Percentiles rank a stretch among this genome's conserved stretches.
Conservation (phyloP, 2,113 vertebrate species). For the Camelus bactrianus region DNA sequence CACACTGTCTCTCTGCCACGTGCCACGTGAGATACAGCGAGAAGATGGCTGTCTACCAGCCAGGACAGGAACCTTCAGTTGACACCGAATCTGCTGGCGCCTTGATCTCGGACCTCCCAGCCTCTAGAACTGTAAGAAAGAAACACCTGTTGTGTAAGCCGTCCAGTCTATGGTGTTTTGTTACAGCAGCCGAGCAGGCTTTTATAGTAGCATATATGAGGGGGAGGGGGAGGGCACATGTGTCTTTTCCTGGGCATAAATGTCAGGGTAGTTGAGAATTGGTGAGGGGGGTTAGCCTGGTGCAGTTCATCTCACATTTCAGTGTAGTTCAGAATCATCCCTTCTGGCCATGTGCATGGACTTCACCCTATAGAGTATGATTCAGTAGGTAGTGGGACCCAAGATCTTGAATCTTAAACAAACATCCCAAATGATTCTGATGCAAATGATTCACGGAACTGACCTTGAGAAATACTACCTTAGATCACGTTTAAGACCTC, state of each 20-base stretch:
- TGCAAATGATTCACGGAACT: background rate
- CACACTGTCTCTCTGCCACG: background rate
- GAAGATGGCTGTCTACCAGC: background rate
- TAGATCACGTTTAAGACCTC: background rate
- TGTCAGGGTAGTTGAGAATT: background rate
- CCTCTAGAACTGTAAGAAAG: background rate
- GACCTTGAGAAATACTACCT: background rate
- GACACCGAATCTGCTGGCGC: background rate
- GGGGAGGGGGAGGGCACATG: fast-evolving
- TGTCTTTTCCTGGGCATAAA: background rate
- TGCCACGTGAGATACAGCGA: background rate
- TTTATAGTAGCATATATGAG: background rate
- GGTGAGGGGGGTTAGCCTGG: no score
- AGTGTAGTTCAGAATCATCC: background rate
- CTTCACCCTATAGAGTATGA: background rate
- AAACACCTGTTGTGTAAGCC: background rate
- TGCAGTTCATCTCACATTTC: background rate
- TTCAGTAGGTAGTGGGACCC: background rate
- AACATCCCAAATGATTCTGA: background rate
- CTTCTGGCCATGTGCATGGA: background rate
- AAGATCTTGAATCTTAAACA: background rate
- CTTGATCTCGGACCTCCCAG: background rate
- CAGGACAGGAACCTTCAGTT: background rate
- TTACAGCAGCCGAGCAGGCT: background rate
- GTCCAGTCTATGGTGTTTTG: background rate